Evolutionary conservation across 2,113 vertebrate genomes (phyloP), one percentile per base, ranked within the genome.

Genomic region (Coregonus clupeaformis): DNA sequence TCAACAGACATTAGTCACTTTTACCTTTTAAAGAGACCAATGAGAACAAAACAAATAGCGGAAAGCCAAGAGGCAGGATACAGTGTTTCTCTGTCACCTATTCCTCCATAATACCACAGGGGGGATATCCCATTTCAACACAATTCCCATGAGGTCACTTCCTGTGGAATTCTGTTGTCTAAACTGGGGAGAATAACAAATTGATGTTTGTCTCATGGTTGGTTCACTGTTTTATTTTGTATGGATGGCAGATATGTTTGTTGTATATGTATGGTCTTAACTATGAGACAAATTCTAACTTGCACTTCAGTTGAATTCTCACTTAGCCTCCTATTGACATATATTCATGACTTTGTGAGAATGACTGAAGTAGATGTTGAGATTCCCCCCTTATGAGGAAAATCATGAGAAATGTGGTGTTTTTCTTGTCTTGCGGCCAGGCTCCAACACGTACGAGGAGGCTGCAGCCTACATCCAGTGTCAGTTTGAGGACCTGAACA

Each of bases 401-500:
- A 42, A 7, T 42, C 36, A 11, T 42, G 11, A 42, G 7, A 42
- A 11, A 11, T 42, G 9, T 42, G 36, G 36, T 72, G 14, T 66
- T 25, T 72, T 22, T 60, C 49, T 42, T 18, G 0, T 22, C 60
- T 9, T 55, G 16, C 13, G 67, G 7, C 6, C 78, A 99, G 98
- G 98, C 77, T 97, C 96, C 72, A 98, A 98, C 89, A 98, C 98
- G 5, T 99, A 98, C 0, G 97, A 99, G 92, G 97, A 99, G 84
- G 97, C 97, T 57, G 98, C 98, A 6, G 97, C 97, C 27, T 99
- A 97, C 84, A 98, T 99, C 83, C 97, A 98, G 30, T 98, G 96
- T 93, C 97, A 99, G 84, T 99, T 98, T 79, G 97, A 98, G 90
- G 98, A 98, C 82, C 93, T 99, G 88, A 98, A 99, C 93, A 99